These are phyloP conservation scores for Hydra vulgaris DNA, from an alignment of 30 jellyfish, hydroid and myxozoan genomes.

Conservation along the genomic window DNA sequence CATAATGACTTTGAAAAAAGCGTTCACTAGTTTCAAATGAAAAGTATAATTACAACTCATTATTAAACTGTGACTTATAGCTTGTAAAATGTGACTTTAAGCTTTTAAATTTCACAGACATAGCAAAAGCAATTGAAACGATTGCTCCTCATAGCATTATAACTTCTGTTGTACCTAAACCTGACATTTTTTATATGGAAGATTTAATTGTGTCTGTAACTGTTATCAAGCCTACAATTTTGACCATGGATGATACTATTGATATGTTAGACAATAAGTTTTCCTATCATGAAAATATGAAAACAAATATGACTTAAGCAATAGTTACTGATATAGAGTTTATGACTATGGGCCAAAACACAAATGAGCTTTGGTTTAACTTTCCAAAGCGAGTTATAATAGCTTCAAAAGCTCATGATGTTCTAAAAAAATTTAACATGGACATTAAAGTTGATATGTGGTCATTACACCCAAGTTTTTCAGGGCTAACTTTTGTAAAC, in stretches of 20 bases:
- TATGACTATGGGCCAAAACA: constrained; percentile 29
- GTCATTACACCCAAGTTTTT: constrained; percentile 2
- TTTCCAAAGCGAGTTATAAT: constrained; percentile 24
- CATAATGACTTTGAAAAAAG: constrained; percentile 5
- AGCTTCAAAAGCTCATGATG: constrained; percentile 35
- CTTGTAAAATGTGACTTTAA: background rate
- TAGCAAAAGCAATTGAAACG: constrained; percentile 17
- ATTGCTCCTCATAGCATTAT: constrained; percentile 13
- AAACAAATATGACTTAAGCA: too few relatives aligned
- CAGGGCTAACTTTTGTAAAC: constrained; percentile 25
- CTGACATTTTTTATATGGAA: background rate
- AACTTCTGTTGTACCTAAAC: constrained; percentile 17
- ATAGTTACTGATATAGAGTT: background rate
- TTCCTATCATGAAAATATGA: too few relatives aligned
- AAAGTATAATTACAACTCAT: constrained; percentile 16
- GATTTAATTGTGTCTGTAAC: background rate
- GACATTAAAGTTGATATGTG: too few relatives aligned
- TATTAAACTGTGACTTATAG: background rate
- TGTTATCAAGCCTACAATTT: too few relatives aligned
- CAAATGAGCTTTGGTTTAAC: constrained; percentile 25
- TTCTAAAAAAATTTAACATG: background rate
- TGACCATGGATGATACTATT: too few relatives aligned
- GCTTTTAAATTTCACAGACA: constrained; percentile 7
- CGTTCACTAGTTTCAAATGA: background rate
- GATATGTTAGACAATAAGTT: too few relatives aligned